These are phyloP conservation scores for Sinocyclocheilus anshuiensis DNA, from an alignment of 2,113 vertebrate species.

Conservation along the genomic window DNA sequence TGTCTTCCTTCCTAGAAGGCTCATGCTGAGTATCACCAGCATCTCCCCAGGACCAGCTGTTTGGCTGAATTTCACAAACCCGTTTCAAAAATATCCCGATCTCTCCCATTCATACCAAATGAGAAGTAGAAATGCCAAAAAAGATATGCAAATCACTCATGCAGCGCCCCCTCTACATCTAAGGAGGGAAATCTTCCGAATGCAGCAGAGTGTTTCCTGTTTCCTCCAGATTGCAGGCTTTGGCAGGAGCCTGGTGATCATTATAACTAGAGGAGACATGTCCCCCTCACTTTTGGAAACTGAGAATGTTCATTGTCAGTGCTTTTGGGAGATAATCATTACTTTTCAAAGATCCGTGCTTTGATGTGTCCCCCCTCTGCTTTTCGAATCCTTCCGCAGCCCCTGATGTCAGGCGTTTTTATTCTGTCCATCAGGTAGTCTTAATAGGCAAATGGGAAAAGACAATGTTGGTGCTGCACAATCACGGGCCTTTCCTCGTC, in stretches of 20 bases:
- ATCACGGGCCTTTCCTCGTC: neutral
- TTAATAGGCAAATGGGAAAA: neutral
- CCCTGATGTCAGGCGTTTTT: neutral
- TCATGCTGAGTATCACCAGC: constrained; percentile 24
- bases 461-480: neutral
- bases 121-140: constrained; percentile 8
- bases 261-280: neutral
- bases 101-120: constrained; percentile 16
- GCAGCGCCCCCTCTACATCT: neutral
- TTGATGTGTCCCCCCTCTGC: neutral
- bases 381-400: neutral
- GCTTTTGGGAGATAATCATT: constrained; percentile 16
- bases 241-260: constrained; percentile 1
- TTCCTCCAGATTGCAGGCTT: constrained; percentile 33
- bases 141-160: constrained; percentile 23
- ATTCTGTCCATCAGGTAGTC: constrained; percentile 11
- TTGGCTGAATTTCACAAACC: constrained; percentile 38
- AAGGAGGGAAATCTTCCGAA: constrained; percentile 11
- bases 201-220: constrained; percentile 18
- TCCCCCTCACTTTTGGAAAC: constrained; percentile 10
- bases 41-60: constrained; percentile 33
- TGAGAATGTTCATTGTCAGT: constrained; percentile 8
- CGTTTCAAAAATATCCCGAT: constrained; percentile 11
- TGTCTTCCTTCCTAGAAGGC: constrained; percentile 15
- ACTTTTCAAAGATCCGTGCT: constrained; percentile 17